Evolutionary conservation across 2,888 invertebrate species (phyloP), one percentile per base, ranked within the genome.

Genomic region (Stictocephala bisonia): DNA sequence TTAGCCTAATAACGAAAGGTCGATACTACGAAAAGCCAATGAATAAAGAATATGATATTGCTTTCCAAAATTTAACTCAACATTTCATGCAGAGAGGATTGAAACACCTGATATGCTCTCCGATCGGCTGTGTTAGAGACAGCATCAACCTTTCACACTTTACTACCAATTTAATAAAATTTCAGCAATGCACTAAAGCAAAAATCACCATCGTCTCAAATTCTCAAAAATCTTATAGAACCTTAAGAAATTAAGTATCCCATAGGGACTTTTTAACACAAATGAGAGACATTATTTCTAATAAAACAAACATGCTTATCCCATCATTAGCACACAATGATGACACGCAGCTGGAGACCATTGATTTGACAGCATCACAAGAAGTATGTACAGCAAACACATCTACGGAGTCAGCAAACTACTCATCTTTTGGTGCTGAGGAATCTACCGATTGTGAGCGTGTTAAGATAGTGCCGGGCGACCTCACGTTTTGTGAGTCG

Each of bases 191-290:
- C 20, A 31, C 56, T 1, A 58, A 58, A 31, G 56, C 56, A 11
- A 31, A 27, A 7, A 31, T 58, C n/a, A 58, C 56, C 3, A n/a
- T 58, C 13, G 56, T 58, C 15, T 31, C 56, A 15, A 2, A 29
- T n/a, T 29, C 20, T 31, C 31, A 11, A 4, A 24, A n/a, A 2
- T 58, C 2, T 44, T 15, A 3, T 15, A 60, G 44, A 48, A 6
- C n/a, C n/a, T 41, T 0, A 69, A 31, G 15, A 51, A 40, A 29
- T 60, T 72, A 84, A 83, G n/a, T n/a, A n/a, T n/a, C n/a, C n/a
- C n/a, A n/a, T n/a, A n/a, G n/a, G n/a, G n/a, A n/a, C n/a, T n/a
- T n/a, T n/a, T n/a, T n/a, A n/a, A n/a, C n/a, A n/a, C n/a, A n/a
- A n/a, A n/a, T n/a, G n/a, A n/a, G n/a, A n/a, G n/a, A n/a, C n/a